These are phyloP conservation scores for Galerucella nymphaeae DNA, from an alignment of 2,888 invertebrate species.

Conservation along the genomic window DNA sequence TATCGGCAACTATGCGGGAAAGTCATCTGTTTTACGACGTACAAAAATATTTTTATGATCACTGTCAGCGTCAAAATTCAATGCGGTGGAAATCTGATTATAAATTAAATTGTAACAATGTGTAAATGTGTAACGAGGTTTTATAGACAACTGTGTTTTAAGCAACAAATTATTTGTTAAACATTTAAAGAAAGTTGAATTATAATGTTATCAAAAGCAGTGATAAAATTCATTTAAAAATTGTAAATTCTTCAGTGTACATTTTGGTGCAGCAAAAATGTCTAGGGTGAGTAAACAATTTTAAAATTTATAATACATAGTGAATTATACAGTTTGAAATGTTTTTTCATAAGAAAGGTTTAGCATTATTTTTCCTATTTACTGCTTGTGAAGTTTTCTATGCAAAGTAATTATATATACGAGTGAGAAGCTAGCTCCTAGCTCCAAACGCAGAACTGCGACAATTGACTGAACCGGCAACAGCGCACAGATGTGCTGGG, in stretches of 20 bases:
- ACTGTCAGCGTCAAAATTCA: conserved; percentile 1
- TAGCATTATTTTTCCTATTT: no score
- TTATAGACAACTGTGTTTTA: background rate
- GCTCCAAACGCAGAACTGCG: no score
- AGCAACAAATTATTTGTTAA: background rate
- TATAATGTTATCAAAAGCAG: conserved; percentile 28
- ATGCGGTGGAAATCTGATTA: conserved; percentile 8
- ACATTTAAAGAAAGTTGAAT: conserved; percentile 7
- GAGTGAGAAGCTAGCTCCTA: no score
- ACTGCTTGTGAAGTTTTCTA: no score
- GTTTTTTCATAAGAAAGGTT: no score
- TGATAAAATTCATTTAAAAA: conserved; percentile 21
- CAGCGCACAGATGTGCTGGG: no score
- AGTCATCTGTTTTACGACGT: background rate
- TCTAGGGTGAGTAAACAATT: conserved; percentile 27
- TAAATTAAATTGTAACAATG: background rate
- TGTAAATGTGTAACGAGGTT: background rate
- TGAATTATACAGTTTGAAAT: background rate
- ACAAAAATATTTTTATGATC: background rate
- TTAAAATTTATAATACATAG: background rate
- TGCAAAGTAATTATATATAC: no score
- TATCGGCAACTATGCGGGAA: background rate
- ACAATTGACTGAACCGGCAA: no score
- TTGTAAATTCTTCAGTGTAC: conserved; percentile 18
- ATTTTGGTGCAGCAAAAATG: conserved; percentile 21